Base-by-base conservation (phyloP, 2,797 vertebrate species). In the Pangasius mekongensis region DNA sequence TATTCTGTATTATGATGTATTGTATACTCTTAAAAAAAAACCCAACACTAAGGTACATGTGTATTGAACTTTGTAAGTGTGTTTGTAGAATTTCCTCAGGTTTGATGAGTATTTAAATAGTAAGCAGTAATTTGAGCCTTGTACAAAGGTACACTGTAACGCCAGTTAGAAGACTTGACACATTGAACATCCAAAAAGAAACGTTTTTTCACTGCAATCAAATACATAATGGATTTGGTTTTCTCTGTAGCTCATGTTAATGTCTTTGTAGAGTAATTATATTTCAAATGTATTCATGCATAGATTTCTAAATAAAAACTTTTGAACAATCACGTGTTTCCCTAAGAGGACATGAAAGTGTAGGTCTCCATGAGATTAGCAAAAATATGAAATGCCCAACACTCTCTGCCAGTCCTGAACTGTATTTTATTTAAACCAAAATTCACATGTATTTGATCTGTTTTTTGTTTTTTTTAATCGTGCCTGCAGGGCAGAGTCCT, bases 281-380 rank as follows among this genome's bases (percentile, higher is more conserved):
- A 74, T 47, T 58, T 64, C 47, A 77, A 47, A n/a, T 33, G 49
- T 62, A 88, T n/a, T 43, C 62, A 86, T 4, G 3, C 24, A 49
- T 76, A 85, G 66, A 24, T 85, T 85, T 85, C 13, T 54, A 43
- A 82, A 80, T 73, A 87, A 54, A 64, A 24, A 87, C 85, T 90
- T 90, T 88, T 87, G 82, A 89, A 87, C 88, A 88, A 85, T 90
- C 88, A 89, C 56, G 80, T 87, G 86, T 87, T 86, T 86, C 88
- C 89, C 90, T 90, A 86, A 86, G 86, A 88, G 88, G 89, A 91
- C 88, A 83, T 90, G 43, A 87, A 89, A 90, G 89, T 92, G 88
- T 91, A 92, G 89, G 85, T 91, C 91, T 92, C 91, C 74, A 89
- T 90, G 91, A 91, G 90, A 91, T 91, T 86, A 87, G 80, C 78